Conservation (phyloP, 2,888 invertebrate genomes). For the Philereme vetulata region DNA sequence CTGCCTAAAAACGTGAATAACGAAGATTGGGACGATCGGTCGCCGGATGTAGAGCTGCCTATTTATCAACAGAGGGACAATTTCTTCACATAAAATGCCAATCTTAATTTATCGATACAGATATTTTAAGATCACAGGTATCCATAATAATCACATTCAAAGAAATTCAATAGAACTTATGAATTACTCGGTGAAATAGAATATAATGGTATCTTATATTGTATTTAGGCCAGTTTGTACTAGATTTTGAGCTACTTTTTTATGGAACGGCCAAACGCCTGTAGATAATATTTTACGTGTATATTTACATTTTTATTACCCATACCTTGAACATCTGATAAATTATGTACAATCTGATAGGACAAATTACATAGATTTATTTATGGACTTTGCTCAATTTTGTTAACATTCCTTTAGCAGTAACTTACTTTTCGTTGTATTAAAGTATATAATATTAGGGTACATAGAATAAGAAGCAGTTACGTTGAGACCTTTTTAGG, state of each 20-base stretch:
- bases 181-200: too few relatives aligned
- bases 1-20: slow-evolving; percentile 84
- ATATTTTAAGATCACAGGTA: too few relatives aligned
- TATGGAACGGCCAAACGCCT: too few relatives aligned
- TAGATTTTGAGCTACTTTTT: too few relatives aligned
- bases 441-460: slow-evolving; percentile 22
- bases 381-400: slow-evolving; percentile 63
- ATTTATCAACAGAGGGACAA: slow-evolving; percentile 94
- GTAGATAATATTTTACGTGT: neutral
- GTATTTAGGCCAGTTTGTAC: too few relatives aligned
- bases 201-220: too few relatives aligned
- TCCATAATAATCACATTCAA: too few relatives aligned
- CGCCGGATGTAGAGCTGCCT: slow-evolving; percentile 91
- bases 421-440: slow-evolving; percentile 19
- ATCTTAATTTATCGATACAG: too few relatives aligned
- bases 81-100: slow-evolving; percentile 83
- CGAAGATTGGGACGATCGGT: slow-evolving; percentile 88
- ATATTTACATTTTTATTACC: neutral
- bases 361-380: slow-evolving; percentile 35
- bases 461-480: slow-evolving; percentile 15
- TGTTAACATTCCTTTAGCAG: slow-evolving; percentile 56
- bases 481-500: slow-evolving; percentile 3
- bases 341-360: neutral
- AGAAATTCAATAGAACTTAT: too few relatives aligned
- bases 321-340: neutral